Base-by-base conservation (phyloP, 2,113 vertebrate genomes). In the Cichladusa arquata region DNA sequence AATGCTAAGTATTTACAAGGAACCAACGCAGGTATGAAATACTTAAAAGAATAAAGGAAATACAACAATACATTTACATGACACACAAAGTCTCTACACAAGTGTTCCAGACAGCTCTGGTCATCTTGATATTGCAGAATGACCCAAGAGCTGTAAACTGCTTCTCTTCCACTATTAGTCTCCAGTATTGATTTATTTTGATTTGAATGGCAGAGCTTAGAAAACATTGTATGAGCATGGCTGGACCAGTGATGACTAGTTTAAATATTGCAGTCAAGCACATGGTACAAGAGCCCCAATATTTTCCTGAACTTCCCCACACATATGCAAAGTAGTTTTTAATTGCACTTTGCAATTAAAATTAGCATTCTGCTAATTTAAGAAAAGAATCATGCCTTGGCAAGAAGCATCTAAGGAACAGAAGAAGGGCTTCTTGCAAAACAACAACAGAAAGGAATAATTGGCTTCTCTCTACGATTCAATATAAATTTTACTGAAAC, bases 291-390 rank as follows among this genome's bases (percentile, higher is more conserved):
- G 51, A 95, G 70, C 67, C 85, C 61, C n/a, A 94, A 31, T 90
- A 77, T 92, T 88, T 91, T 95, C 57, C 79, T 89, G 61, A 92
- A 79, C 86, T 89, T 88, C 81, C 65, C 48, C 57, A 34, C 15
- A 89, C 82, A 76, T 56, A 82, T 31, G 64, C 36, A 60, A 84
- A 93, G n/a, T 34, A 83, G 40, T 65, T 93, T 64, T 89, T 67
- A 95, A 95, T 69, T 53, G 81, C 65, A 69, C 24, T 81, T 79
- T 34, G 60, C 76, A 65, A 79, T 79, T 79, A 79, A 65, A 79
- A 79, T 79, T 79, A 79, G 66, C 13, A 19, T 82, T 85, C 85
- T 79, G n/a, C 69, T 93, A 94, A 83, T 89, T 84, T 89, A 89
- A 92, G 78, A 65, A 61, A 69, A 95, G 24, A 89, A 73, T 53